Evolutionary conservation across 2,113 vertebrate genomes (phyloP).

Genomic region (Pelusios castaneus): DNA sequence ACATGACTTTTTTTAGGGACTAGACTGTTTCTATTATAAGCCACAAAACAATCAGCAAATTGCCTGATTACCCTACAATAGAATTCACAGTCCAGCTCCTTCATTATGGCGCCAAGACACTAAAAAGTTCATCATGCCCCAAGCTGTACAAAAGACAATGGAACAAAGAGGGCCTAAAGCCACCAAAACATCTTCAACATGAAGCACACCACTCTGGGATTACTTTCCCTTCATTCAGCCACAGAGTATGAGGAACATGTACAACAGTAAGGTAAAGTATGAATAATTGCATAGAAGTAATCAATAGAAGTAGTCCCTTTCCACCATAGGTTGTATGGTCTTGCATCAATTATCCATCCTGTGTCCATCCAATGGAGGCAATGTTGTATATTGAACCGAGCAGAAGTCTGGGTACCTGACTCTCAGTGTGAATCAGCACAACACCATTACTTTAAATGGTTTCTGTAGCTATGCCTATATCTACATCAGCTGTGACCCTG

Average conservation of each 20-base stretch:
- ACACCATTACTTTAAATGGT: not conserved
- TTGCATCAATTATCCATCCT: not conserved
- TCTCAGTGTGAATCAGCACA: not conserved
- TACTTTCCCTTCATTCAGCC: not conserved
- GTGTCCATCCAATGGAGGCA: not conserved
- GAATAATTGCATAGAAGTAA: not conserved
- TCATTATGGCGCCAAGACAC: not conserved
- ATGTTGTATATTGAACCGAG: not conserved
- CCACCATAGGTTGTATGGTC: not conserved
- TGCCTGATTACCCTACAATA: not conserved
- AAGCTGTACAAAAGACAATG: not conserved
- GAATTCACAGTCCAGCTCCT: not conserved
- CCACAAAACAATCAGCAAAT: not conserved
- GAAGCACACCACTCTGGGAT: not conserved
- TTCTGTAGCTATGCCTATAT: not conserved
- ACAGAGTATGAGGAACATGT: not conserved
- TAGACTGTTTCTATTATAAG: not conserved
- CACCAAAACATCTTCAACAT: not conserved
- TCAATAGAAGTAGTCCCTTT: not conserved
- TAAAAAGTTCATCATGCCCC: not conserved
- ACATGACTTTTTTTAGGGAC: not conserved
- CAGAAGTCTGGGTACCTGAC: not conserved
- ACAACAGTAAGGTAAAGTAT: not conserved
- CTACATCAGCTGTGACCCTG: not conserved
- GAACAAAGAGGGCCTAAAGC: not conserved